Base-by-base conservation (phyloP, 2,113 vertebrate species). In the Chionomys nivalis region DNA sequence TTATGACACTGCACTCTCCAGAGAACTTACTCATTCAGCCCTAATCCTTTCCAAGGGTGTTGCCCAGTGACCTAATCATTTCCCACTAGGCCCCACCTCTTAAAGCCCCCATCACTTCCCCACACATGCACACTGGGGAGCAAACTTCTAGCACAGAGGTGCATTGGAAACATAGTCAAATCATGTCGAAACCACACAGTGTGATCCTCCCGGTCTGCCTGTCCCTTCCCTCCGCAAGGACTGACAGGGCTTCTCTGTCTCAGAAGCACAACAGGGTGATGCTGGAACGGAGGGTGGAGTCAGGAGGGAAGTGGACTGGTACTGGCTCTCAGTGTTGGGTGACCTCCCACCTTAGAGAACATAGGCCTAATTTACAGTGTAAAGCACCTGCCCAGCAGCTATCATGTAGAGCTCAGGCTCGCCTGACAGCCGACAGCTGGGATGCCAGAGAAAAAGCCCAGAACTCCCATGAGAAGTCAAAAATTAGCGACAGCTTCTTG, bases 171-270 rank as follows among this genome's bases (percentile, higher is more conserved):
- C 77, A 82, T 7, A 31, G 33, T 82, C 23, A 73, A n/a, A 24
- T 28, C 76, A 49, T 61, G 36, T 26, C 16, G 42, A 63, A 63
- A 73, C 21, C 49, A 47, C n/a, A 70, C 9, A 39, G 9, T 14
- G 19, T 8, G 12, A n/a, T 2, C 10, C 24, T 58, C 4, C 10
- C 16, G 0, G 23, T 72, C 23, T 4, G 8, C 33, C 7, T 36
- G 28, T 73, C 65, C 21, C 24, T 12, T 23, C 19, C 28, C 33
- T 72, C 10, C 0, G 14, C n/a, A 12, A 39, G 63, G 58, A 52
- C 12, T 23, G 3, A 10, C 9, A 17, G 24, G 65, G 21, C 4
- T 33, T 3, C 2, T 47, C 39, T 75, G 19, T 88, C 87, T 61
- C 36, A 82, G 39, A 55, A 9, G 3, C 1, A 19, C 9, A n/a